Evolutionary conservation across 2,113 vertebrate species (phyloP).

Genomic region (Oriolus oriolus): DNA sequence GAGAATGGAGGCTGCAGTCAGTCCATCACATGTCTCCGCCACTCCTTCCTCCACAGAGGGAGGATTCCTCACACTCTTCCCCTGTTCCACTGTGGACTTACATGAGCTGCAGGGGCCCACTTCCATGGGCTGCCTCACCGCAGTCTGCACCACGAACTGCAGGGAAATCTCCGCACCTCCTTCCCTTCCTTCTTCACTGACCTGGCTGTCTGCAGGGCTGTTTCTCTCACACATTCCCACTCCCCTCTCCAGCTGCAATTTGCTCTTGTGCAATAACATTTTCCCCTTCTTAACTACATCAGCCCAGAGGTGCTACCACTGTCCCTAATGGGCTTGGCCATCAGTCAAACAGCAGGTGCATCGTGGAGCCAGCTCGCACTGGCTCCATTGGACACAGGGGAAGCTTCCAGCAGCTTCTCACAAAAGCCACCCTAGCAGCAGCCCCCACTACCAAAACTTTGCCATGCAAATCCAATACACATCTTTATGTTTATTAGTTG

Average conservation of each 20-base stretch:
- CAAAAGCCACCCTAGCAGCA: not conserved
- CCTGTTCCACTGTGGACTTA: not conserved
- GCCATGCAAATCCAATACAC: not conserved
- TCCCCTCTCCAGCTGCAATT: not conserved
- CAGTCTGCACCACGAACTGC: rapidly evolving
- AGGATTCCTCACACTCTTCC: not conserved
- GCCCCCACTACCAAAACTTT: not conserved
- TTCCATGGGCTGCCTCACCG: not conserved
- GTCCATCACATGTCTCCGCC: not conserved
- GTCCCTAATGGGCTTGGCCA: not conserved
- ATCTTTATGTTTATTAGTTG: not conserved
- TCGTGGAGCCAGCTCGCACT: not conserved
- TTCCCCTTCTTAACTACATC: no score
- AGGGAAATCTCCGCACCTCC: not conserved
- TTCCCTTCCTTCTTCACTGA: not conserved
- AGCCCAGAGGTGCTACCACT: not conserved
- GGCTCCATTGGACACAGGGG: not conserved
- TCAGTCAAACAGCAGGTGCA: rapidly evolving
- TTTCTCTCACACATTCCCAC: not conserved
- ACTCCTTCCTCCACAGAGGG: not conserved
- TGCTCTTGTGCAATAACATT: no score
- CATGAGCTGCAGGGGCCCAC: not conserved
- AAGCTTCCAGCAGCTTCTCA: not conserved
- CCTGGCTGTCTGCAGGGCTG: not conserved
- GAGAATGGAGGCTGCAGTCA: not conserved